Evolutionary conservation across 2,888 invertebrate species (phyloP), one percentile per base, ranked within the genome.

Genomic region (Ctenicera cuprea): DNA sequence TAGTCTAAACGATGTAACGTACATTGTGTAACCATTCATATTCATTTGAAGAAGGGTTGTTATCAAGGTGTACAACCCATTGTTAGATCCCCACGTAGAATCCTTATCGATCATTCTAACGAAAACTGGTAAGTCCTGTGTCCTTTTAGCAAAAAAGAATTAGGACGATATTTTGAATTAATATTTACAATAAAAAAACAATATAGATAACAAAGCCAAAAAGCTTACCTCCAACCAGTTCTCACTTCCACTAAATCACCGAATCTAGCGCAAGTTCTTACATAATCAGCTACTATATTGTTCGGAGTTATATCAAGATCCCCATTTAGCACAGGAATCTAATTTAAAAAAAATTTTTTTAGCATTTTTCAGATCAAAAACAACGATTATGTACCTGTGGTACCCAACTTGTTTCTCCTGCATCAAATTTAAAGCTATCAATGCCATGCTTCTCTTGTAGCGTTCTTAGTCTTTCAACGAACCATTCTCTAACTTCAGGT

Each of bases 371-470:
- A 14, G 8, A 43, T 43, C 4, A 16, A 20, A 48, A 16, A 11
- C 20, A 18, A 18, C 20, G 3, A 9, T 1, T 45, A 18, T 11
- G 7, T 78, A 91, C 88, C 85, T 91, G 89, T 37, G 93, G 93
- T 48, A 91, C 86, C 91, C 92, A 94, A 78, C 91, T 90, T 0
- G 89, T 88, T 85, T 95, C 95, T 22, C 95, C 96, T 50, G 95
- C 95, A 81, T 95, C 95, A 80, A 95, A 95, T 87, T 95, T 95
- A 78, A 94, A 91, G 73, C 92, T 91, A 80, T 94, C 93, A 20
- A 96, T 90, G 0, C 91, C 93, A 66, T 91, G 91, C 4, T 90
- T 88, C 0, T 88, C 86, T 77, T 91, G 87, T 1, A 97, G 78
- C 4, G 84, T 82, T 67, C 87, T 88, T 26, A 91, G 80, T 71